Evolutionary conservation across 2,888 invertebrate species (phyloP).

Genomic region (Sepiola atlantica): DNA sequence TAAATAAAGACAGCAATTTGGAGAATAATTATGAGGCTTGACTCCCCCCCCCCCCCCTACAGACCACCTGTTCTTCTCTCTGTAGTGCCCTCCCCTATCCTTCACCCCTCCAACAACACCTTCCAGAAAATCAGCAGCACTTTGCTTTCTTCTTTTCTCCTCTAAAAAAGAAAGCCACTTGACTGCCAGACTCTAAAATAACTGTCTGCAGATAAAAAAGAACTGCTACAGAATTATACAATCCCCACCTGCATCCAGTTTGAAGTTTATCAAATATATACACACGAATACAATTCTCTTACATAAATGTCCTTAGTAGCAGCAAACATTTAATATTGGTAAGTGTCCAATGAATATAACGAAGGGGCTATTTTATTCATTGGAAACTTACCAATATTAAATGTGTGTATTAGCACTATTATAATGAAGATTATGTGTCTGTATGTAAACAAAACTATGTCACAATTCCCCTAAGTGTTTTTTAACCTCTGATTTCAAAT

Average conservation of each 20-base stretch:
- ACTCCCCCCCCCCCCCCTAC: background rate
- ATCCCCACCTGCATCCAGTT: background rate
- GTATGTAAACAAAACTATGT: too few species aligned
- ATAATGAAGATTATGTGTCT: too few species aligned
- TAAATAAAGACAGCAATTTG: conserved; percentile 12
- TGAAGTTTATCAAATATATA: background rate
- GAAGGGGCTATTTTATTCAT: too few species aligned
- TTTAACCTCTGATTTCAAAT: too few species aligned
- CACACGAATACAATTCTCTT: background rate
- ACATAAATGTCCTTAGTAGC: background rate
- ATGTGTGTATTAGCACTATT: too few species aligned
- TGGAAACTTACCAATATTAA: too few species aligned
- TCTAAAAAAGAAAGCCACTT: background rate
- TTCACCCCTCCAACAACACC: background rate
- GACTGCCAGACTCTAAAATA: background rate
- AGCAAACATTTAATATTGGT: background rate
- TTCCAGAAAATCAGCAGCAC: background rate
- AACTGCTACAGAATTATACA: background rate
- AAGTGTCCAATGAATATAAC: background rate
- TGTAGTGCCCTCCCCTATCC: background rate
- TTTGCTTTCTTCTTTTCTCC: background rate
- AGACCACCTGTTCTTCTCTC: background rate
- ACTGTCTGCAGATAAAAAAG: background rate
- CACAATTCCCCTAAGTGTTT: too few species aligned
- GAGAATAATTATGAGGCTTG: background rate